Evolutionary conservation across 2,797 vertebrate species (phyloP), one percentile per base, ranked within the genome.

Genomic region (Prunella strophiata): DNA sequence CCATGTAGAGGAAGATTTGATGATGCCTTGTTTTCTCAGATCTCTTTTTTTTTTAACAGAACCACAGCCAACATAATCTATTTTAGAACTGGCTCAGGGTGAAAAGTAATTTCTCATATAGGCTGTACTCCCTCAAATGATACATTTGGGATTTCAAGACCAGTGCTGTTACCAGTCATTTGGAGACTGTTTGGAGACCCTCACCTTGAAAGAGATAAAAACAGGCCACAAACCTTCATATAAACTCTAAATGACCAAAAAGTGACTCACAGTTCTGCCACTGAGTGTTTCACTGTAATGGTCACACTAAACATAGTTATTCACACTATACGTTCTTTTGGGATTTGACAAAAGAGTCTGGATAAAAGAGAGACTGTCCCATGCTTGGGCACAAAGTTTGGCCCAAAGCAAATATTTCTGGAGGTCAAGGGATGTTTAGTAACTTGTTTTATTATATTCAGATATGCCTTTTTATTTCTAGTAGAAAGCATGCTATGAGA

Each of bases 161-260:
- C 77, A 42, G 47, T 54, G 26, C 50, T 86, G 63, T 71, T 58
- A 81, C 61, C 48, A 87, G 34, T 88, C 26, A 87, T 86, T 87
- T 72, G n/a, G n/a, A n/a, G n/a, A n/a, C n/a, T n/a, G 42, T 88
- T 95, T 91, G 71, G 52, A 91, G 58, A 95, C 81, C 30, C 34
- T 85, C 1, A 0, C 91, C 68, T 91, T 3, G 0, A 65, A 73
- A 70, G 66, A 72, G n/a, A 20, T 63, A 86, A 92, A 86, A 92
- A 90, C 45, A 71, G 43, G 75, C 87, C 65, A 57, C 34, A 88
- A 47, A 81, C 40, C 32, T 76, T 32, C 71, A 36, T 65, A 57
- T 78, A 70, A 93, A 71, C 54, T 85, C 52, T 71, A 67, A 85
- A 91, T 0, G 1, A 72, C n/a, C 42, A 40, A 40, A 34, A 80